Evolutionary conservation across 2,797 vertebrate genomes (phyloP), one percentile per base, ranked within the genome.

Genomic region (Galago senegalensis): DNA sequence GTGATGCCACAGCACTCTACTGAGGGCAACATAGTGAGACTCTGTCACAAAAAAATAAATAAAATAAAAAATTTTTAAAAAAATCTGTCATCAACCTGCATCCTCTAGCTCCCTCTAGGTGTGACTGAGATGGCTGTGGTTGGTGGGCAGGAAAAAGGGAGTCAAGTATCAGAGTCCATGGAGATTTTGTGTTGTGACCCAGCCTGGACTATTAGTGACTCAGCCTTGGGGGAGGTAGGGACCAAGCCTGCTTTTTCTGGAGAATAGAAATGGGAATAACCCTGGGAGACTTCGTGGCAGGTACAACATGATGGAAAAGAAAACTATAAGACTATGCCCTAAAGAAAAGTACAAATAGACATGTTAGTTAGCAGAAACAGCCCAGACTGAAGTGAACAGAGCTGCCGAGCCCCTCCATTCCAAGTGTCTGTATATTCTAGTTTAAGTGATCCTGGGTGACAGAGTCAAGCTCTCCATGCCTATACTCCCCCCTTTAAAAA

Each of bases 21-120:
- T 4, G 13, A 53, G 49, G 49, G 49, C 14, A 13, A 53, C 49
- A 53, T 53, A 53, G 13, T 53, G 13, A 53, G 49, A 53, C 49
- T 53, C 46, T 46, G 13, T 53, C 49, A 14, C 46, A 49, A 49
- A 49, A 49, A 49, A 49, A 49, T 49, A 49, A 49, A 49, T 13
- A 13, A 53, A 53, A 79, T 90, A 86, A 81, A 91, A 92, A 63
- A 34, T 34, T 34, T 34, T 88, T 63, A 83, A 34, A 76, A 60
- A n/a, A 73, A 95, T 23, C 67, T 27, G 43, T 58, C 72, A 21
- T 83, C 72, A 87, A 21, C 37, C 82, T 79, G 37, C 12, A 65
- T 27, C 85, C 43, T 43, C 14, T 7, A 34, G 58, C 20, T 75
- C 58, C 37, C 40, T 40, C 40, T 40, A 40, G 40, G 40, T 40